A percentile compares a stretch with the other conserved stretches of the same genome.
phyloP scores from a whole-genome alignment of 2,888 invertebrate species.

The Acholoe squamosa region DNA sequence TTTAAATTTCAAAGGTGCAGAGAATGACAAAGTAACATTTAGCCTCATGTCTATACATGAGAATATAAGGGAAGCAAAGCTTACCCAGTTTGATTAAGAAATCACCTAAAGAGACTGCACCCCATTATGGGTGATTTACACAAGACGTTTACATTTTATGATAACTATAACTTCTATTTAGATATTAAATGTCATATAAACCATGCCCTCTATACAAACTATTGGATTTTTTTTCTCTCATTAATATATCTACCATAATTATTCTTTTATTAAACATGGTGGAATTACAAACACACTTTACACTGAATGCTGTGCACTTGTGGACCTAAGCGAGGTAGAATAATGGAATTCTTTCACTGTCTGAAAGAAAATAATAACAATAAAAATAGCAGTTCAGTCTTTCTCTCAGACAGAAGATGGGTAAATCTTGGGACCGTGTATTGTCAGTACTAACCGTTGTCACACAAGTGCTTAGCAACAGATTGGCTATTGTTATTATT shows the following conservation, averaged over 20 bases:
- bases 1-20: neutral
- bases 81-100: constrained; percentile 43
- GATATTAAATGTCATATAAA: too few relatives aligned
- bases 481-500: too few relatives aligned
- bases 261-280: neutral
- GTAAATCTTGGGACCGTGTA: neutral
- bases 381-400: neutral
- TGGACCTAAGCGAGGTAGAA: constrained; percentile 45
- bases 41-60: constrained; percentile 36
- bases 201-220: neutral
- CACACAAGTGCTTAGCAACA: neutral
- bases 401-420: neutral
- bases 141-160: too few relatives aligned
- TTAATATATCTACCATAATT: neutral
- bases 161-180: too few relatives aligned
- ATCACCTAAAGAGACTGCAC: neutral
- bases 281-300: neutral
- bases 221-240: neutral
- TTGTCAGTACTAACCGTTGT: neutral
- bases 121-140: too few relatives aligned
- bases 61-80: neutral
- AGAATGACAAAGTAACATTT: neutral
- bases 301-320: constrained; percentile 40
- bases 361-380: constrained; percentile 11
- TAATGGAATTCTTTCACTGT: constrained; percentile 56